Conservation (phyloP, 2,113 vertebrate species). For the Steatornis caripensis region DNA sequence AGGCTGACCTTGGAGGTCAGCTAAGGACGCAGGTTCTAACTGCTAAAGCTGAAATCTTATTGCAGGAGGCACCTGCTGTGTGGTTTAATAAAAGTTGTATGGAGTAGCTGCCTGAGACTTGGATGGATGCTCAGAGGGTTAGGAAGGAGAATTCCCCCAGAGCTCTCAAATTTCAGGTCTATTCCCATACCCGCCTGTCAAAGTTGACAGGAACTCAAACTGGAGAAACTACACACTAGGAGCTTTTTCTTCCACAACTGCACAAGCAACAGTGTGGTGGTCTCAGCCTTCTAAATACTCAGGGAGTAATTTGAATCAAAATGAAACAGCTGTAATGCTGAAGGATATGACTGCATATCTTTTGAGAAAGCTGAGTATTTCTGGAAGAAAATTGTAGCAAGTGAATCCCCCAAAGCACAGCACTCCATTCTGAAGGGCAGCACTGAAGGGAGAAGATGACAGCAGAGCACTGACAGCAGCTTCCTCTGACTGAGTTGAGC, state of each 20-base stretch:
- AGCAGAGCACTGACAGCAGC: not conserved
- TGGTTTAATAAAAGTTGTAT: not conserved
- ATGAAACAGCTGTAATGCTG: not conserved
- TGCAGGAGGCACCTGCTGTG: not conserved
- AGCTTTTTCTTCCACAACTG: not conserved
- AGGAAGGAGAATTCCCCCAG: not conserved
- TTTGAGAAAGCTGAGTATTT: not conserved
- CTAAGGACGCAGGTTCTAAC: not conserved
- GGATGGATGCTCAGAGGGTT: not conserved
- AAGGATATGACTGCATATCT: not conserved
- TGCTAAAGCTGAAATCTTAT: not conserved
- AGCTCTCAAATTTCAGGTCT: not conserved
- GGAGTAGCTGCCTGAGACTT: not conserved
- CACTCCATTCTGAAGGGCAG: not conserved
- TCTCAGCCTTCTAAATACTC: not conserved
- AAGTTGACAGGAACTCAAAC: not conserved
- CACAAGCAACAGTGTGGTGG: not conserved
- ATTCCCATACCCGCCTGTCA: not conserved
- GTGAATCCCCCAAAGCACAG: not conserved
- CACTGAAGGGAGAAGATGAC: not conserved
- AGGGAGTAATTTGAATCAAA: not conserved
- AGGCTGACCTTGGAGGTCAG: not conserved
- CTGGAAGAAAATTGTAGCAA: not conserved
- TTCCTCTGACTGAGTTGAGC: not conserved
- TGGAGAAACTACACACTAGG: not conserved